Base-by-base conservation (phyloP, 2,888 invertebrate genomes). In the Agrochola circellaris region DNA sequence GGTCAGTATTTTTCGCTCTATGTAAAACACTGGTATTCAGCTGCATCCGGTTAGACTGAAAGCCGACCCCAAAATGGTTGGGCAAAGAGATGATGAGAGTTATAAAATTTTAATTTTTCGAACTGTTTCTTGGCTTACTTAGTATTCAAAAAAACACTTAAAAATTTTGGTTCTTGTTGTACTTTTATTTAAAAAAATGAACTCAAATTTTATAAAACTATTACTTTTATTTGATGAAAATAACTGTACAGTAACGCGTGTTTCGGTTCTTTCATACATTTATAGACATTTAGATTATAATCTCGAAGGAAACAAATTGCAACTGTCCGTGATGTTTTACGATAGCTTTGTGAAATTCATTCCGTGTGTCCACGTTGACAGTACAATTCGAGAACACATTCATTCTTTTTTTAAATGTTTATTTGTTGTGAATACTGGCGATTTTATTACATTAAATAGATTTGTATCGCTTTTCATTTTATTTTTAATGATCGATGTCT, bases 251-350 rank as follows among this genome's bases (percentile, higher is more conserved):
- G 11, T 62, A 62, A 62, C 4, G 42, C 0, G 4, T 68, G 56
- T 69, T 77, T 69, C n/a, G 56, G 45, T 69, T 9, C 17, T 65
- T 60, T 56, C 1, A 56, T 79, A 30, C 38, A 71, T 60, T 65
- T 68, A 67, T 68, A 68, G 42, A 69, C 45, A 11, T 73, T 82
- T 42, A 51, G 69, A 83, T 83, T 58, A 45, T n/a, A 54, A 83
- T 83, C 81, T 60, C 7, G 61, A 54, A 30, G 26, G 61, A 38
- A 60, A 75, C 78, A 84, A 82, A 84, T 84, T 84, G 73, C 82
- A 58, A 82, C 42, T 79, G 81, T 60, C 73, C 1, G 56, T 48
- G 66, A 73, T 82, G 67, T 42, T 64, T 72, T 54, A 69, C 64
- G 82, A 80, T 83, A 83, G n/a, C 65, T 74, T 68, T 42, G 79